Conservation (phyloP, 2,797 vertebrate species). For the Mormyrops attenuatus region DNA sequence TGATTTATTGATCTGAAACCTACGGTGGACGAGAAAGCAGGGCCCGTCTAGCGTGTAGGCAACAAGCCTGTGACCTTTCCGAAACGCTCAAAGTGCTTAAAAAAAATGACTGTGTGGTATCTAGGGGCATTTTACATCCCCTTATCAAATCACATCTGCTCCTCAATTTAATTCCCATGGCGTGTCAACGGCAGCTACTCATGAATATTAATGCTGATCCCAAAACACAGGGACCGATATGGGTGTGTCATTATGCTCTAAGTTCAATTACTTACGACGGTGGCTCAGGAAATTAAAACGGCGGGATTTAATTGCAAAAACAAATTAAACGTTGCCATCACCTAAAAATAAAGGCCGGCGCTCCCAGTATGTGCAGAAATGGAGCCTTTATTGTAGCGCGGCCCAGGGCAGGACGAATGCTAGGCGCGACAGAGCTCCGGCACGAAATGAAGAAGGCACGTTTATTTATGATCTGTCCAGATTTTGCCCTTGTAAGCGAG, state of each 20-base stretch:
- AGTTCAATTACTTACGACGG: conserved; percentile 15
- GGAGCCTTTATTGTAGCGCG: neutral
- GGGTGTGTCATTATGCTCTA: neutral
- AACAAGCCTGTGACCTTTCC: neutral
- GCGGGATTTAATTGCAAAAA: neutral
- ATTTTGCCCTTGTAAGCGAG: neutral
- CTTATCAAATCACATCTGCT: conserved; percentile 4
- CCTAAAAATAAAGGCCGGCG: neutral
- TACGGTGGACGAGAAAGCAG: neutral
- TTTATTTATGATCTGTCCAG: neutral
- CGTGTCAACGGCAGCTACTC: neutral
- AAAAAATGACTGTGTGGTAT: neutral
- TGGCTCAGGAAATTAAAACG: conserved; percentile 14
- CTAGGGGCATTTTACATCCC: neutral
- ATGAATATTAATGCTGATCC: neutral
- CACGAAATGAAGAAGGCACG: neutral
- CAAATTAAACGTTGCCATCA: conserved; percentile 4
- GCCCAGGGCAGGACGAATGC: neutral
- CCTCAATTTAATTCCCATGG: neutral
- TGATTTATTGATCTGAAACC: neutral
- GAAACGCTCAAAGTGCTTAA: neutral
- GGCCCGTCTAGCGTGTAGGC: neutral
- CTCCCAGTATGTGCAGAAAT: neutral
- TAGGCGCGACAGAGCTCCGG: too few relatives aligned
- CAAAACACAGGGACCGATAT: neutral